Conservation (phyloP, 2,113 vertebrate species). For the Scartelaos histophorus region DNA sequence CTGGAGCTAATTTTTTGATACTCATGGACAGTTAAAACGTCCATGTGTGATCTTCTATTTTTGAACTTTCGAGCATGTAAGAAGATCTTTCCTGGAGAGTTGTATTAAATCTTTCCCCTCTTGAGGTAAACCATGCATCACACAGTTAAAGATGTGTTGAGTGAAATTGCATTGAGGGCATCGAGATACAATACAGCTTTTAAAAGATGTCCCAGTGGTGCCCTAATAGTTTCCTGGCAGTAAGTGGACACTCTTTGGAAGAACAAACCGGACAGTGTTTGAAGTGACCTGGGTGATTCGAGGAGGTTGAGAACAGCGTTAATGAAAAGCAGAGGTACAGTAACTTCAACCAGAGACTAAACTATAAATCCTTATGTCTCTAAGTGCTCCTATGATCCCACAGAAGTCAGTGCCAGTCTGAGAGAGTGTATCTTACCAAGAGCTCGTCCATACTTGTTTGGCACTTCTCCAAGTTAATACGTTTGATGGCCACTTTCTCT, state of each 20-base stretch:
- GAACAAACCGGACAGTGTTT: constrained; percentile 52
- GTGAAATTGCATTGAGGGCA: constrained; percentile 29
- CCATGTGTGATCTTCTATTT: not conserved
- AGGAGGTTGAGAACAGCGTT: constrained; percentile 41
- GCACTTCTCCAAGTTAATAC: constrained; percentile 96
- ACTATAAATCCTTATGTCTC: constrained; percentile 10
- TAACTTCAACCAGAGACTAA: constrained; percentile 35
- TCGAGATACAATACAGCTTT: constrained; percentile 24
- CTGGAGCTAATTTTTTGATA: too few relatives aligned
- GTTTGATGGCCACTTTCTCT: constrained; percentile 94
- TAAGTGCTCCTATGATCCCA: constrained; percentile 28
- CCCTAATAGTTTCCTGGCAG: constrained; percentile 64
- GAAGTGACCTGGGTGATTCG: constrained; percentile 48
- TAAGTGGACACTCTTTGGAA: constrained; percentile 37
- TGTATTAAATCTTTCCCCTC: constrained; percentile 19
- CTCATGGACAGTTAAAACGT: too few relatives aligned
- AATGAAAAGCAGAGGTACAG: constrained; percentile 62
- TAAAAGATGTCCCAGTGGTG: constrained; percentile 40
- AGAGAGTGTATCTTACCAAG: constrained; percentile 77
- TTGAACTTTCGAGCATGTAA: constrained; percentile 6
- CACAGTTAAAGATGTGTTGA: constrained; percentile 25
- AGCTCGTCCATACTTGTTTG: constrained; percentile 98
- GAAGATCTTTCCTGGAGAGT: constrained; percentile 13
- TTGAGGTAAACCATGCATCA: constrained; percentile 11
- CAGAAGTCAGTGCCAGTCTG: not conserved